Evolutionary conservation across 1,140 invertebrate genomes (phyloP), one percentile per base, ranked within the genome.

Genomic region (Heliconius hewitsoni): DNA sequence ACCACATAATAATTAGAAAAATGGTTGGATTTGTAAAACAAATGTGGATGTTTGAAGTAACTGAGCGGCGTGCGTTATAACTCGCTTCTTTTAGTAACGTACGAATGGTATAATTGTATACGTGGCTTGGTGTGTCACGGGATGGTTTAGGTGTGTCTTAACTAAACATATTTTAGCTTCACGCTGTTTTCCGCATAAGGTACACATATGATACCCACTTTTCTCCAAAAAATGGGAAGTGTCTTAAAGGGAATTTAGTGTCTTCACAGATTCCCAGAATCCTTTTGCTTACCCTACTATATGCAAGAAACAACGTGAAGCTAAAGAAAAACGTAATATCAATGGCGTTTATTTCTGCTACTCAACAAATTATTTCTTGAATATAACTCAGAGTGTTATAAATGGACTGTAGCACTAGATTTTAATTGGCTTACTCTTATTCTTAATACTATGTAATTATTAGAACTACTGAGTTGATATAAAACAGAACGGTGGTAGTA

Each of bases 1-100:
- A 66, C 1, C n/a, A 11, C 11, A 66, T 72, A 77, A 27, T 42
- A 82, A 86, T 87, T 81, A 81, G 80, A 82, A 83, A 89, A 87
- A 82, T 86, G 84, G 42, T 60, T 84, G 81, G 87, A 90, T 92
- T 90, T 84, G 86, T 91, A 89, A 91, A 92, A 89, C 88, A 91
- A 90, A 91, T 87, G 85, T 85, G 81, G 82, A 87, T 87, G 87
- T 90, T 91, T 88, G 87, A 83, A 90, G 87, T 88, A 88, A 90
- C 86, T 90, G 85, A 86, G 82, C 82, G 83, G 85, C 86, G 79
- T 86, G 84, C 86, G 87, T 86, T 77, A 88, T 90, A 90, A 89
- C 88, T 89, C 84, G 88, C 91, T 93, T 94, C 90, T 90, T 93
- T 83, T 87, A 87, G 77, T 82, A 83, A 85, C 71, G 78, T 77